These are phyloP conservation scores for Mylabris sibirica DNA, from an alignment of 2,888 invertebrate species.

Conservation along the genomic window DNA sequence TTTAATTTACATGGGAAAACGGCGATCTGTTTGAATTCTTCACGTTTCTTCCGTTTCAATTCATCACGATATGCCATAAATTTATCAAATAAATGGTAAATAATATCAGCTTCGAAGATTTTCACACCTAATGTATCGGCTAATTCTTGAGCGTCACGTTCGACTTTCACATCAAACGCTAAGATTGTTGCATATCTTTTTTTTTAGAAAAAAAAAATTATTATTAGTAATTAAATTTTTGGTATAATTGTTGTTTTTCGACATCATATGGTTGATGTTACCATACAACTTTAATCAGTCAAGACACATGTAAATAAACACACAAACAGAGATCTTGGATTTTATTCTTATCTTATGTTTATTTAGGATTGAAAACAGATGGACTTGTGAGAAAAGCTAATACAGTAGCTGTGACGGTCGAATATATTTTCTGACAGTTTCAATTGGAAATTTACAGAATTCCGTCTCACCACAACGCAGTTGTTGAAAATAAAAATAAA, in stretches of 20 bases:
- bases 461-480: neutral
- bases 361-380: constrained; percentile 45
- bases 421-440: constrained; percentile 14
- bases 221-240: constrained; percentile 20
- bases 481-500: neutral
- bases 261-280: constrained; percentile 12
- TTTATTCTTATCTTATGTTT: constrained; percentile 46
- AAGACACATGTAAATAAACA: constrained; percentile 40
- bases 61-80: constrained; percentile 94
- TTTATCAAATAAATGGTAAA: constrained; percentile 98
- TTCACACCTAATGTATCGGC: constrained; percentile 93
- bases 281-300: constrained; percentile 18
- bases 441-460: neutral
- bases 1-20: constrained; percentile 97
- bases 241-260: neutral
- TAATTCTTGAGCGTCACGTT: constrained; percentile 96
- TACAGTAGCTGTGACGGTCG: constrained; percentile 39
- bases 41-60: constrained; percentile 86
- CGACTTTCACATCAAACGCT: constrained; percentile 99
- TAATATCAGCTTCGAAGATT: constrained; percentile 99
- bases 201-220: constrained; percentile 39
- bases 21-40: constrained; percentile 95
- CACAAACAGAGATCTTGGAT: constrained; percentile 36
- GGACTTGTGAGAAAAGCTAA: constrained; percentile 45
- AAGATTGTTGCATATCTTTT: constrained; percentile 91